Evolutionary conservation across 2,797 vertebrate genomes (phyloP), one percentile per base, ranked within the genome.

Genomic region (Neolamprologus multifasciatus): DNA sequence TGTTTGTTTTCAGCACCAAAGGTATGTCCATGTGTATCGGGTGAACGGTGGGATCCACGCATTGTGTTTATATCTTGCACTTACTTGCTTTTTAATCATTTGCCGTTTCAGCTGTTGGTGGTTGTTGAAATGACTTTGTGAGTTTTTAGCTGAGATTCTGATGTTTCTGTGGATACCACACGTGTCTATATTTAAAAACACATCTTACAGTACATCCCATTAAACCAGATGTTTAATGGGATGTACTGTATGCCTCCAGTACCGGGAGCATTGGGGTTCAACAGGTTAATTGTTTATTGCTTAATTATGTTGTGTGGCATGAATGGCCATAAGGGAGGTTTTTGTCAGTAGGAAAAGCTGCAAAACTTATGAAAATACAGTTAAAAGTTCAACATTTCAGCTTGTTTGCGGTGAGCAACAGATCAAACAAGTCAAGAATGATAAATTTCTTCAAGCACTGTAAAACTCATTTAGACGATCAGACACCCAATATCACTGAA

Each of bases 41-140:
- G 54, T 57, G 54, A 57, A 57, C 8, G 5, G 54, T 29, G 54
- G 54, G 54, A 57, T 16, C 54, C 54, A 57, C 2, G 2, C 8
- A 57, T 57, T 29, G 54, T 29, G 8, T 29, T 57, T 16, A 57
- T 0, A 57, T 59, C 55, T 59, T 59, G 29, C 16, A 1, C 26
- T 19, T 59, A 59, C 55, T 31, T 59, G 9, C 29, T 59, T 31
- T 31, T 59, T 59, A 59, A 17, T 59, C 29, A 19, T 59, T 31
- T 17, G 2, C 9, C 9, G 1, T 59, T 0, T 33, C 57, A 59
- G 57, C 29, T 59, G 57, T 59, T 59, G 0, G 57, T 19, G 29
- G 57, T 59, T 33, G 16, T 19, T 59, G 16, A 59, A 59, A 59
- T 33, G 6, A 33, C 29, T 59, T 17, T 31, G 14, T 59, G 5